A percentile compares a stretch with the other conserved stretches of the same genome.
Conservation (phyloP, 2,888 invertebrate species). For the Phymatocera aterrima region DNA sequence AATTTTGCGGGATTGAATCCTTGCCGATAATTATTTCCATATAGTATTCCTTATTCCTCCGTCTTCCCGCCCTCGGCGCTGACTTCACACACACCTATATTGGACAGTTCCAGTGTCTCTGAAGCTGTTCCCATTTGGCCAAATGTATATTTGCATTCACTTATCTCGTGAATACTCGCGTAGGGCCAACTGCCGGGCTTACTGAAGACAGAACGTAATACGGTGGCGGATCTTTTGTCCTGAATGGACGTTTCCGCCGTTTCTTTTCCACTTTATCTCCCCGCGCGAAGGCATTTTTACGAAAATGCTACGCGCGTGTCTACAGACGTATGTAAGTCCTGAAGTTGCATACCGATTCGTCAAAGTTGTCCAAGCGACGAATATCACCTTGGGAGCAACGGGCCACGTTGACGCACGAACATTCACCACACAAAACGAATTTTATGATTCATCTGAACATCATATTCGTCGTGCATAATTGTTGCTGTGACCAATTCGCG, state of each 20-base stretch:
- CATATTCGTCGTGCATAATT: not conserved
- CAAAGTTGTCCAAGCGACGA: not conserved
- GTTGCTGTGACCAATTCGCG: not conserved
- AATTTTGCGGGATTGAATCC: not conserved
- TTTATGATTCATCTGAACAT: not conserved
- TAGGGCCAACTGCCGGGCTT: not conserved
- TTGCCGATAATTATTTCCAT: conserved; percentile 1
- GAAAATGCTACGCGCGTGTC: too few species aligned
- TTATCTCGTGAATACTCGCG: not conserved
- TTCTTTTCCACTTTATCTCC: not conserved
- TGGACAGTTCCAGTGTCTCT: not conserved
- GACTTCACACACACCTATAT: not conserved
- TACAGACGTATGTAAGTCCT: too few species aligned
- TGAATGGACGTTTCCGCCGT: not conserved
- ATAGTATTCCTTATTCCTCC: not conserved
- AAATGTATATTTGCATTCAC: conserved; percentile 4
- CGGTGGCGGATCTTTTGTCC: not conserved
- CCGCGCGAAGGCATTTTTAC: not conserved
- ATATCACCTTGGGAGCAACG: not conserved
- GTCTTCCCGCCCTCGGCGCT: not conserved
- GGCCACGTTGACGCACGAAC: not conserved
- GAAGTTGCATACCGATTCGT: not conserved
- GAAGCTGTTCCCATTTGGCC: not conserved
- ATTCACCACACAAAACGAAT: not conserved
- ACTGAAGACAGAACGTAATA: not conserved